These are phyloP conservation scores for Macropodus opercularis DNA, from an alignment of 2,797 vertebrate genomes.

Conservation along the genomic window DNA sequence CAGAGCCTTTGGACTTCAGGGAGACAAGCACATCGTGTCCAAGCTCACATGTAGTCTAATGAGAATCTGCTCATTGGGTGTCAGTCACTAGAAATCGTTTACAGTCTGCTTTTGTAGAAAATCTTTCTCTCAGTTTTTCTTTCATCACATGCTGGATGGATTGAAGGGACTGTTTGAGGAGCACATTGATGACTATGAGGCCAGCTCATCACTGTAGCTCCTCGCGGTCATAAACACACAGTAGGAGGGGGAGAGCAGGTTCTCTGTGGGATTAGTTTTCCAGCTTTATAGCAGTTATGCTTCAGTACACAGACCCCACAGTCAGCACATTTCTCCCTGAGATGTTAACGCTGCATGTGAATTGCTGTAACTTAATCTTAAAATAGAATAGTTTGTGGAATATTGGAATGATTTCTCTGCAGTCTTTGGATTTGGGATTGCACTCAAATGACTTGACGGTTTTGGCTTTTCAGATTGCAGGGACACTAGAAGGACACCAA, in stretches of 20 bases:
- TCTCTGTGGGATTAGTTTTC: constrained; percentile 33
- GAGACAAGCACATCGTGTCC: constrained; percentile 32
- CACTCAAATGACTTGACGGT: too few species aligned
- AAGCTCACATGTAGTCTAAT: constrained; percentile 31
- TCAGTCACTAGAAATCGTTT: constrained; percentile 32
- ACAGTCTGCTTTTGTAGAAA: constrained; percentile 20
- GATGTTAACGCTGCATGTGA: too few species aligned
- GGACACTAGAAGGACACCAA: not conserved
- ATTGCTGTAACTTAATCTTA: too few species aligned
- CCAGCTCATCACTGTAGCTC: constrained; percentile 32
- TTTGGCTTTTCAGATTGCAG: not conserved
- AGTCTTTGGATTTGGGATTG: too few species aligned
- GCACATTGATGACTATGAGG: constrained; percentile 25
- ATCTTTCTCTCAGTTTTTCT: constrained; percentile 3
- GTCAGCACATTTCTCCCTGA: constrained; percentile 9
- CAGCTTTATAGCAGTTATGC: constrained; percentile 9
- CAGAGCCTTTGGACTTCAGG: constrained; percentile 35
- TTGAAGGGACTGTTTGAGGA: constrained; percentile 11
- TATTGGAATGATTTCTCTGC: too few species aligned
- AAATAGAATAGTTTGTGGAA: too few species aligned
- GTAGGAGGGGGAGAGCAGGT: constrained; percentile 36
- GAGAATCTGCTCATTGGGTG: constrained; percentile 38
- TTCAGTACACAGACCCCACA: constrained; percentile 8
- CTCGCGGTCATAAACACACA: too few species aligned
- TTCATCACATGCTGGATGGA: constrained; percentile 50